Conservation (phyloP, 2,113 vertebrate species). For the Passer domesticus region DNA sequence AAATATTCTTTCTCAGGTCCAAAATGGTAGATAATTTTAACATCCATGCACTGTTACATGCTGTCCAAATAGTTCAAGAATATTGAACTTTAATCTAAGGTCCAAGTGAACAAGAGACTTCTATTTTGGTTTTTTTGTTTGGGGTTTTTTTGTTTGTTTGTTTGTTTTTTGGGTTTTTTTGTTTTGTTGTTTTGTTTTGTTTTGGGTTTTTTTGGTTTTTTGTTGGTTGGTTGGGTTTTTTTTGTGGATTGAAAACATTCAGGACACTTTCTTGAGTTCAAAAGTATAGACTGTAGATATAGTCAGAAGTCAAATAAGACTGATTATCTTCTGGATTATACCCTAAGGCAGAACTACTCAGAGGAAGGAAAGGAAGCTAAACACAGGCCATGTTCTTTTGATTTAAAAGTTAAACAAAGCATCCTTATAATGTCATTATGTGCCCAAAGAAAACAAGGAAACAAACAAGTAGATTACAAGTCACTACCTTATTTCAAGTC, state of each 20-base stretch:
- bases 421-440: background rate
- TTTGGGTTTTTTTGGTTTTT: background rate
- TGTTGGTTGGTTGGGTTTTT: background rate
- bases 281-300: background rate
- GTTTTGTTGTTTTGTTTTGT: no score
- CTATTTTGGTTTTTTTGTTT: background rate
- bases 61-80: background rate
- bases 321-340: background rate
- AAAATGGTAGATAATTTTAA: background rate
- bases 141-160: background rate
- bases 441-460: background rate
- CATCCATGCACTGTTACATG: background rate
- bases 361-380: background rate
- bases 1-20: background rate
- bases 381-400: background rate
- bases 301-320: background rate
- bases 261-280: background rate
- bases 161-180: background rate
- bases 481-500: background rate
- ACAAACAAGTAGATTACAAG: background rate
- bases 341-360: background rate
- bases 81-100: background rate
- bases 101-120: background rate
- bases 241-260: background rate
- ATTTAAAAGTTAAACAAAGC: background rate